Evolutionary conservation across 1,140 invertebrate genomes (phyloP).

Genomic region (Charaxes varanes): DNA sequence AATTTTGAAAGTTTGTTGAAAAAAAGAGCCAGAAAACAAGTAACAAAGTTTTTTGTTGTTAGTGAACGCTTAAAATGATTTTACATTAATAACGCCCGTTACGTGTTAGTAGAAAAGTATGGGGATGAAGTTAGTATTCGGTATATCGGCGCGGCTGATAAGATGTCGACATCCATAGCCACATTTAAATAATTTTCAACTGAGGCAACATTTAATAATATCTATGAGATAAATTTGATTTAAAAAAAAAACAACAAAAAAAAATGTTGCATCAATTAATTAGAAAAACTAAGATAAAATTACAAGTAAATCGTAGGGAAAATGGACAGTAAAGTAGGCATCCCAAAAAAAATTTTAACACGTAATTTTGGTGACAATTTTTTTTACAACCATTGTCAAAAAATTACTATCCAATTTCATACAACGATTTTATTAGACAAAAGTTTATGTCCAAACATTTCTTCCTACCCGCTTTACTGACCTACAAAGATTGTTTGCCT

Average conservation of each 20-base stretch:
- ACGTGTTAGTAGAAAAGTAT: conserved; percentile 45
- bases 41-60: conserved; percentile 55
- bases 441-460: background rate
- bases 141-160: conserved; percentile 26
- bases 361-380: too few species aligned
- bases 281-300: conserved; percentile 18
- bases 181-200: conserved; percentile 26
- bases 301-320: conserved; percentile 32
- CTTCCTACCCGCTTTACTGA: conserved; percentile 14
- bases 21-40: conserved; percentile 52
- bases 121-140: conserved; percentile 41
- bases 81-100: conserved; percentile 31
- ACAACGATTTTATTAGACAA: too few species aligned
- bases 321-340: conserved; percentile 41
- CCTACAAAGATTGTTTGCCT: conserved; percentile 18
- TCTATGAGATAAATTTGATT: conserved; percentile 8
- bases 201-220: conserved; percentile 33
- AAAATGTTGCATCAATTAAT: conserved; percentile 39
- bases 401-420: too few species aligned
- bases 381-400: background rate
- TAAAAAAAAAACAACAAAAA: conserved; percentile 8
- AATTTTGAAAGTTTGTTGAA: too few species aligned
- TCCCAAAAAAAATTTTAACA: too few species aligned
- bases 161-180: conserved; percentile 34
- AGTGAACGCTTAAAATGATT: conserved; percentile 40